Evolutionary conservation across 2,113 vertebrate genomes (phyloP).

Genomic region (Tenrec ecaudatus): DNA sequence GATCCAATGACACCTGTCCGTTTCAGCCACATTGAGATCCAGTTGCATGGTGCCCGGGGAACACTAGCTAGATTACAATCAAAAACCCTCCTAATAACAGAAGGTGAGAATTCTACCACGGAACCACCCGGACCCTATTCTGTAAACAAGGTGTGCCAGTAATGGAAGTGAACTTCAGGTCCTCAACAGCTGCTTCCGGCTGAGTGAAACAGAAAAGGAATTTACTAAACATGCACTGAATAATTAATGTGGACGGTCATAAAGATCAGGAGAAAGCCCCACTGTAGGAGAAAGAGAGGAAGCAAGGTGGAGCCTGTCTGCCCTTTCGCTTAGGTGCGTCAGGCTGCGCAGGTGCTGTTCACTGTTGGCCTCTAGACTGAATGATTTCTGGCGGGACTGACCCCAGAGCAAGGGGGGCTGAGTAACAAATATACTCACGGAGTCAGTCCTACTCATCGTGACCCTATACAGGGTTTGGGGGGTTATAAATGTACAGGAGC

Average conservation of each 20-base stretch:
- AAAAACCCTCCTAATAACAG: background rate
- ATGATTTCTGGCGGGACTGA: background rate
- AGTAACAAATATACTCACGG: accelerated
- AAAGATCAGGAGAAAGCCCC: background rate
- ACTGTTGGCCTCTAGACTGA: background rate
- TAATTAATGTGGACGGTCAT: background rate
- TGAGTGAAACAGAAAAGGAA: background rate
- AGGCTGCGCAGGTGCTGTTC: background rate
- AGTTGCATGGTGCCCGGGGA: background rate
- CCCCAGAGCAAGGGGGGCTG: background rate
- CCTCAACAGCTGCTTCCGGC: background rate
- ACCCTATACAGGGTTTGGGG: too few relatives aligned
- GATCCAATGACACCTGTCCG: background rate
- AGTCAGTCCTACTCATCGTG: too few relatives aligned
- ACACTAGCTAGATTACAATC: background rate
- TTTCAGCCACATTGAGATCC: background rate
- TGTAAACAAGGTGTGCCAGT: background rate
- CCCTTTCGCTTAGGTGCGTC: background rate
- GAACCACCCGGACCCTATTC: background rate
- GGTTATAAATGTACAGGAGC: too few relatives aligned
- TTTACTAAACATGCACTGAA: slow-evolving; percentile 15
- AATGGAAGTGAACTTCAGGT: background rate
- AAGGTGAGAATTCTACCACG: background rate
- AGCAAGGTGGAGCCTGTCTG: background rate
- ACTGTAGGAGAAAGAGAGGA: background rate